Percentiles rank a stretch among this genome's conserved stretches.
Evolutionary conservation across 2,888 invertebrate species (phyloP).

Genomic region (Tenthredo distinguenda): DNA sequence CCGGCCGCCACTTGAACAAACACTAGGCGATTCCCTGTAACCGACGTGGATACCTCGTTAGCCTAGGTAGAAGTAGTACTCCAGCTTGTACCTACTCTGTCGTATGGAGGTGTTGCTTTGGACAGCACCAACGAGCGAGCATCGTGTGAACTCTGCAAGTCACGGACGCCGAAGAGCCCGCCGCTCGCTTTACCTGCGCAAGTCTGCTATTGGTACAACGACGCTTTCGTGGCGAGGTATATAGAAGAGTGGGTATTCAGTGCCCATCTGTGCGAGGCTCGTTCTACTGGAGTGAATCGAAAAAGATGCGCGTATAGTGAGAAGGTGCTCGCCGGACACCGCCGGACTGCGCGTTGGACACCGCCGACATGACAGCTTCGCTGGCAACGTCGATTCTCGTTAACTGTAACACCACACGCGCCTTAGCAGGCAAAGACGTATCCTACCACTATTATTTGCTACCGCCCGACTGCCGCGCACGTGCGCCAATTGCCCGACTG

Average conservation of each 20-base stretch:
- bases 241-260: slow-evolving; percentile 46
- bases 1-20: slow-evolving; percentile 25
- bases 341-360: slow-evolving; percentile 59
- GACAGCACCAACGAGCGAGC: slow-evolving; percentile 45
- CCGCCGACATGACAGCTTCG: slow-evolving; percentile 68
- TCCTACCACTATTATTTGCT: slow-evolving; percentile 47
- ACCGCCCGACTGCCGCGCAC: slow-evolving; percentile 39
- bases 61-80: slow-evolving; percentile 53
- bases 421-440: slow-evolving; percentile 54
- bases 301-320: slow-evolving; percentile 47
- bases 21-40: slow-evolving; percentile 28
- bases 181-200: slow-evolving; percentile 29
- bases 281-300: slow-evolving; percentile 51
- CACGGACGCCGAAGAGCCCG: slow-evolving; percentile 11
- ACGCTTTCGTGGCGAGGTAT: slow-evolving; percentile 31
- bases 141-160: slow-evolving; percentile 49
- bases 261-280: slow-evolving; percentile 48
- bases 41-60: slow-evolving; percentile 59
- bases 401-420: slow-evolving; percentile 65
- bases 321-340: slow-evolving; percentile 53
- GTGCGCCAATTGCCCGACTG: slow-evolving; percentile 45
- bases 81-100: slow-evolving; percentile 37
- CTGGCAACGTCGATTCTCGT: slow-evolving; percentile 68
- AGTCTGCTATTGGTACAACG: slow-evolving; percentile 5
- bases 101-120: slow-evolving; percentile 46